Percentiles rank a stretch among this genome's conserved stretches.
phyloP scores from a whole-genome alignment of 2,888 invertebrate genomes.

The Auanema freiburgensis region DNA sequence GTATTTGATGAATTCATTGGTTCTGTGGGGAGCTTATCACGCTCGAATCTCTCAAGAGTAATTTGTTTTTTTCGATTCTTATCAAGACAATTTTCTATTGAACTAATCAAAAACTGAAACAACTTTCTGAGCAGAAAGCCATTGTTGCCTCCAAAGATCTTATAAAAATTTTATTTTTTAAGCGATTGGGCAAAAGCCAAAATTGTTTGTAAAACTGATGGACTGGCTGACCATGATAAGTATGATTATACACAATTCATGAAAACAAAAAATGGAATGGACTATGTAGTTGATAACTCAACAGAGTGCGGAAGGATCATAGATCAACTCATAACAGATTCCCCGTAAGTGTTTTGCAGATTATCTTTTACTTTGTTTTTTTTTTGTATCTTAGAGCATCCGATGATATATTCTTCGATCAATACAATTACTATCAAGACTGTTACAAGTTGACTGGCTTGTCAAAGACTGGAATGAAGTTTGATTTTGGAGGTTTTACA shows the following conservation, averaged over 20 bases:
- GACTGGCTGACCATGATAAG: conserved; percentile 35
- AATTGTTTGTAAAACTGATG: conserved; percentile 21
- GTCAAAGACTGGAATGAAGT: conserved; percentile 19
- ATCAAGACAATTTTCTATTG: not conserved
- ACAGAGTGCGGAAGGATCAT: conserved; percentile 40
- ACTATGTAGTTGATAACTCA: conserved; percentile 31
- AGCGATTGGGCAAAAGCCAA: conserved; percentile 48
- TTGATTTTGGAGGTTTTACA: conserved; percentile 23
- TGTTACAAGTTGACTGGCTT: conserved; percentile 42
- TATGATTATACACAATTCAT: conserved; percentile 44
- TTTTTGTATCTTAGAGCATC: not conserved
- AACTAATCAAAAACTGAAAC: not conserved
- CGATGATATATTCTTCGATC: conserved; percentile 14
- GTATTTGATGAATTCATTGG: conserved; percentile 51
- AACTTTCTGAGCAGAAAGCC: not conserved
- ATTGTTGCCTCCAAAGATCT: too few species aligned
- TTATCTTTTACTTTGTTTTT: not conserved
- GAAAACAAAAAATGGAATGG: conserved; percentile 32
- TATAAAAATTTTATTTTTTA: conserved; percentile 4
- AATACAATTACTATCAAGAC: conserved; percentile 58
- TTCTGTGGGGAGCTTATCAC: conserved; percentile 57
- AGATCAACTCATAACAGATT: conserved; percentile 36
- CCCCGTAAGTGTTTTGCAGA: conserved; percentile 9
- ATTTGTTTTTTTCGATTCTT: conserved; percentile 13
- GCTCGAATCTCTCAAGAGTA: conserved; percentile 54